Percentiles rank a stretch among this genome's conserved stretches.
phyloP scores from a whole-genome alignment of 2,888 invertebrate genomes.

The Apamea crenata region DNA sequence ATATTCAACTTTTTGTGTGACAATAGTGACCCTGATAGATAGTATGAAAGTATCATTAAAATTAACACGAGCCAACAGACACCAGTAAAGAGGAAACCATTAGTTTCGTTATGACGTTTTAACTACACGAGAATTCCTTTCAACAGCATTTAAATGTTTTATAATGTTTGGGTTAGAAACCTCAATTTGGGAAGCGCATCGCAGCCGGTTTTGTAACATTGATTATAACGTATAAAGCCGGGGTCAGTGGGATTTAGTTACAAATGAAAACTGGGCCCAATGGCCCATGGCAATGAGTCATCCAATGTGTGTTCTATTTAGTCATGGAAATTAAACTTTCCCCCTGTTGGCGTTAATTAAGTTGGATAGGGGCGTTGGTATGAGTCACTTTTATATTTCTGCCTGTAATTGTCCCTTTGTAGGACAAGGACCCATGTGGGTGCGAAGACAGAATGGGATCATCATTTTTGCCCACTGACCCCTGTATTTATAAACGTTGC shows the following conservation, averaged over 20 bases:
- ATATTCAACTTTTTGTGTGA: too few species aligned
- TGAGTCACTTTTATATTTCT: conserved; percentile 51
- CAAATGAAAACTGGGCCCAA: conserved; percentile 53
- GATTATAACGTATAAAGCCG: conserved; percentile 74
- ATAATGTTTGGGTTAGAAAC: conserved; percentile 72
- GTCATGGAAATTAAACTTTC: conserved; percentile 51
- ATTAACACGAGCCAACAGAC: conserved; percentile 22
- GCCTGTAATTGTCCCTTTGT: background rate
- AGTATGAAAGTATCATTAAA: conserved; percentile 23
- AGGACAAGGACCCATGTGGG: background rate
- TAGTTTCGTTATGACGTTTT: conserved; percentile 47
- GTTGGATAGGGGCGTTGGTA: conserved; percentile 62
- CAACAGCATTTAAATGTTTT: conserved; percentile 55
- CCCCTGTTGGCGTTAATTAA: conserved; percentile 58
- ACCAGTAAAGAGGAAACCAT: conserved; percentile 39
- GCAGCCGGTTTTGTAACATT: conserved; percentile 78
- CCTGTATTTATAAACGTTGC: too few species aligned
- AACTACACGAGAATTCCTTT: conserved; percentile 47
- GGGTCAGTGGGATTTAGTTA: conserved; percentile 76
- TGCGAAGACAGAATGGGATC: background rate
- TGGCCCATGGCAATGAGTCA: conserved; percentile 60
- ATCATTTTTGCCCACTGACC: background rate
- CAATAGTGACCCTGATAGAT: conserved; percentile 21
- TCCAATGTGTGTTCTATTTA: conserved; percentile 60
- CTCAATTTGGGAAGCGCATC: conserved; percentile 73